phyloP scores from a whole-genome alignment of 2,888 invertebrate genomes.

The Phyllotreta striolata region DNA sequence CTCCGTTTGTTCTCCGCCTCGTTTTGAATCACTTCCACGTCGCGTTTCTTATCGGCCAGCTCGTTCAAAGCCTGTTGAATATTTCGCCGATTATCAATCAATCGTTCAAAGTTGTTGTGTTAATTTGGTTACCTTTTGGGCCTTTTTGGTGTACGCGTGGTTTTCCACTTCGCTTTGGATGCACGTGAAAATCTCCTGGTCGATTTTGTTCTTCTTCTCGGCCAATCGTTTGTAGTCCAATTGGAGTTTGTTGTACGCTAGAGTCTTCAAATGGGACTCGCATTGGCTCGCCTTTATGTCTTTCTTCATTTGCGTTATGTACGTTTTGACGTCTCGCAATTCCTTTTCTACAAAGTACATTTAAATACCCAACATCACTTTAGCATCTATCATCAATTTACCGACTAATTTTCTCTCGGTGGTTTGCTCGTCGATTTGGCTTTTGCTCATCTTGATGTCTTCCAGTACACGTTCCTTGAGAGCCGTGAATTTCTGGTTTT shows the following conservation, averaged over 20 bases:
- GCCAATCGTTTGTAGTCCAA: slow-evolving; percentile 64
- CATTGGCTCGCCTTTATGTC: slow-evolving; percentile 66
- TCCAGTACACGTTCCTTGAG: slow-evolving; percentile 67
- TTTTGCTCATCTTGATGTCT: slow-evolving; percentile 64
- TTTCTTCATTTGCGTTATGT: slow-evolving; percentile 63
- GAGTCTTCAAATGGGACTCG: slow-evolving; percentile 45
- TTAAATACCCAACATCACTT: not conserved
- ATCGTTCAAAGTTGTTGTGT: not conserved
- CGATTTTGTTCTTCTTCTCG: slow-evolving; percentile 67
- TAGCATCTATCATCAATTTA: no score
- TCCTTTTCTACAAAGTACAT: slow-evolving; percentile 63
- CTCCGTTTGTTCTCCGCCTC: slow-evolving; percentile 68
- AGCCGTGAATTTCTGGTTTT: slow-evolving; percentile 70
- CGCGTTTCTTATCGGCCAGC: slow-evolving; percentile 60
- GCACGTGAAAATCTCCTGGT: slow-evolving; percentile 62
- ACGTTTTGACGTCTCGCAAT: slow-evolving; percentile 65
- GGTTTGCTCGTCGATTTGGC: slow-evolving; percentile 64
- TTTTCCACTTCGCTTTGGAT: slow-evolving; percentile 42
- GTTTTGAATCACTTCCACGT: slow-evolving; percentile 50
- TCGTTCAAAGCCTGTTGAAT: slow-evolving; percentile 23
- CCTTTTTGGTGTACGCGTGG: slow-evolving; percentile 39
- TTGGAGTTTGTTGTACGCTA: slow-evolving; percentile 31
- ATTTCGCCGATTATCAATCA: not conserved
- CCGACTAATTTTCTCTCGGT: slow-evolving; percentile 53
- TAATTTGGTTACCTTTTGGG: slow-evolving; percentile 28